Evolutionary conservation across 1,140 invertebrate genomes (phyloP), one percentile per base, ranked within the genome.

Genomic region (Drosophila ambigua): DNA sequence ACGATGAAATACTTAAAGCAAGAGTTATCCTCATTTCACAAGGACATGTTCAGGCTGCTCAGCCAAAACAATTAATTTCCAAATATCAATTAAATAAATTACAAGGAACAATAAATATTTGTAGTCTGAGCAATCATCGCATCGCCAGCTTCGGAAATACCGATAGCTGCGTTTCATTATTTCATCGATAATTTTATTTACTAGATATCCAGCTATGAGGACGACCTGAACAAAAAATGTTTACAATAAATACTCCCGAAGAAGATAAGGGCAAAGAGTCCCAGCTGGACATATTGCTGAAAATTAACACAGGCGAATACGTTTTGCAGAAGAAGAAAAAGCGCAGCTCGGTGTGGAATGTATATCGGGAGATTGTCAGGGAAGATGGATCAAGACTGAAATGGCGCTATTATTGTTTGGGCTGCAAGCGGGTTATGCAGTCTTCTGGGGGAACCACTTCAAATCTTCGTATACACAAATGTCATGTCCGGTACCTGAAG

Each of bases 391-490:
- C 66, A 16, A 88, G 75, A 26, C 49, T 87, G 16, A 82, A 76
- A 16, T 87, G 82, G 83, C 50, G 83, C 16, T 87, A 79, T 35
- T 87, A 62, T 11, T 88, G 83, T 23, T 5, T 72, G 8, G 83
- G 82, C 4, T 87, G 83, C 55, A 78, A 76, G 41, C 59, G 83
- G 0, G 83, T 87, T 20, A 87, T 87, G 82, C 82, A 87, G 57
- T 87, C 83, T 3, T 79, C 82, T 6, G 82, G 82, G 0, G 82
- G 82, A 9, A 88, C 82, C 6, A 87, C 82, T 1, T 87, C 82
- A 2, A 87, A 87, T 44, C 63, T 85, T 4, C 78, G 82, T 7
- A 85, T 85, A 35, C 82, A 85, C 44, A 87, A 87, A 49, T 85
- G 82, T 44, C 82, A 87, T 58, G 66, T 87, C 0, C 78, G 71